Conservation (phyloP, 2,797 vertebrate genomes). For the Peromyscus eremicus region DNA sequence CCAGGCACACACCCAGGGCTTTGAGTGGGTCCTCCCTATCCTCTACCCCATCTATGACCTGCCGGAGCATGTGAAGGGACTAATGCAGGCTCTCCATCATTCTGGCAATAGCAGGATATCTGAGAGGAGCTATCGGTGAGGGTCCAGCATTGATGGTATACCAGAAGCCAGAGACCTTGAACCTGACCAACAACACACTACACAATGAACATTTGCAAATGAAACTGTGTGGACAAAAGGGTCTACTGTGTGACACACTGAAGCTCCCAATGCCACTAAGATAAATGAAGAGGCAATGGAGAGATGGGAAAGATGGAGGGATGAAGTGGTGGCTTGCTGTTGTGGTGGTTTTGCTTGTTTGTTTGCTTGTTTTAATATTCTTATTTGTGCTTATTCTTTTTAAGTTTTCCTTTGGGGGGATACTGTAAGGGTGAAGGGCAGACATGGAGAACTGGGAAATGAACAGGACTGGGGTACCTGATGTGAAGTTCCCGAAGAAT, state of each 20-base stretch:
- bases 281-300: neutral
- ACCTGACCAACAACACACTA: neutral
- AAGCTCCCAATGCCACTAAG: neutral
- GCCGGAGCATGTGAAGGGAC: neutral
- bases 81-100: neutral
- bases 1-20: neutral
- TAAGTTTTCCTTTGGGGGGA: neutral
- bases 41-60: neutral
- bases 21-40: neutral
- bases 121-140: neutral
- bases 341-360: neutral
- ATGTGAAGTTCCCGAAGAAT: neutral
- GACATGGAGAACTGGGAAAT: neutral
- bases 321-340: neutral
- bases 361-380: neutral
- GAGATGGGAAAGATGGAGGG: neutral
- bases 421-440: neutral
- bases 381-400: neutral
- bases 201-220: neutral
- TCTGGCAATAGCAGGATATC: neutral
- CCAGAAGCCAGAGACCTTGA: neutral
- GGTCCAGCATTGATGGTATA: neutral
- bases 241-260: neutral
- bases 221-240: neutral
- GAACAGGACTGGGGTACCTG: neutral